phyloP scores from a whole-genome alignment of 2,888 invertebrate genomes.

The Amphiduros pacificus region DNA sequence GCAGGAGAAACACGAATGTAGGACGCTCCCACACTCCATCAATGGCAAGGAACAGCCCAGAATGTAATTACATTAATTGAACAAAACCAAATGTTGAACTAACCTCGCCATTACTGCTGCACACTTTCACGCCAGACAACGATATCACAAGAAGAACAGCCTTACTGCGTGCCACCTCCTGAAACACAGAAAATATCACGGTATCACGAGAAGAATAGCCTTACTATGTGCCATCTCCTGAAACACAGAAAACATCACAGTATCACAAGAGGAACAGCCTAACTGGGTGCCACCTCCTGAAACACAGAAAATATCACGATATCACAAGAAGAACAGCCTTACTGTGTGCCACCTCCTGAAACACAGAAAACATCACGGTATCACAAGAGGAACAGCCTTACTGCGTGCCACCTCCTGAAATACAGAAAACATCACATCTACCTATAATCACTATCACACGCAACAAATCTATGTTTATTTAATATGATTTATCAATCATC shows the following conservation, averaged over 20 bases:
- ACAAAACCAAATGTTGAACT: slow-evolving; percentile 37
- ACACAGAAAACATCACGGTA: no score
- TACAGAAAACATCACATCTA: no score
- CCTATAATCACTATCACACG: no score
- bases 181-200: no score
- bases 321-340: no score
- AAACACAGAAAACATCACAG: no score
- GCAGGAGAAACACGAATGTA: not conserved
- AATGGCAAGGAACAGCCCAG: not conserved
- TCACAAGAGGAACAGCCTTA: slow-evolving; percentile 73
- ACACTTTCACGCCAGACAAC: slow-evolving; percentile 79
- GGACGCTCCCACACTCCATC: not conserved
- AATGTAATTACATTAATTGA: not conserved
- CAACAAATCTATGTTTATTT: no score
- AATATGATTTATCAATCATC: no score
- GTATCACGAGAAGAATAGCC: slow-evolving; percentile 74
- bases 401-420: slow-evolving; percentile 63
- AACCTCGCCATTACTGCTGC: slow-evolving; percentile 82
- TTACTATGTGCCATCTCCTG: slow-evolving; percentile 65
- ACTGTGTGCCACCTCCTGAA: no score
- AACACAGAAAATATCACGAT: no score
- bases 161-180: slow-evolving; percentile 65
- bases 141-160: slow-evolving; percentile 76
- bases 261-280: slow-evolving; percentile 74
- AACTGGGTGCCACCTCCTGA: slow-evolving; percentile 64